Conservation (phyloP, 2,113 vertebrate genomes). For the Malurus melanocephalus region DNA sequence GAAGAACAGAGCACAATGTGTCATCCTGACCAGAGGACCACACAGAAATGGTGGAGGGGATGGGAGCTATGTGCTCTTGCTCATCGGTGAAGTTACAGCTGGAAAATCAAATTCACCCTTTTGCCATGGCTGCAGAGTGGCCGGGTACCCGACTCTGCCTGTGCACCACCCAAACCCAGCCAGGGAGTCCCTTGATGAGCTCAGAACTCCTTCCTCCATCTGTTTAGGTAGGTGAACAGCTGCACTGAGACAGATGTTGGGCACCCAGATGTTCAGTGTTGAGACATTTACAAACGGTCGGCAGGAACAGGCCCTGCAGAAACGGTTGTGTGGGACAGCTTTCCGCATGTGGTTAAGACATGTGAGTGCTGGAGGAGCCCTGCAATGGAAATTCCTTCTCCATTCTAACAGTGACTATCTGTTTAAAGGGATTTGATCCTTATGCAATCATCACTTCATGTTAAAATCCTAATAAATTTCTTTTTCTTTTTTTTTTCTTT, state of each 20-base stretch:
- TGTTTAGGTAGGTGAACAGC: background rate
- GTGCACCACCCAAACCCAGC: fast-evolving
- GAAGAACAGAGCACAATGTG: background rate
- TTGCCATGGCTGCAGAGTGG: fast-evolving
- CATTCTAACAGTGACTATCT: background rate
- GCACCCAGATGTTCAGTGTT: background rate
- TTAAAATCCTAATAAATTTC: background rate
- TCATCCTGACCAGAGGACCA: background rate
- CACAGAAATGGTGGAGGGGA: fast-evolving
- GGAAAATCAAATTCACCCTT: background rate
- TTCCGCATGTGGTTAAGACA: background rate
- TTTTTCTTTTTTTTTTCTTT: background rate
- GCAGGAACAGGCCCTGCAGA: background rate
- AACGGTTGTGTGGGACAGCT: fast-evolving
- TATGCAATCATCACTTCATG: fast-evolving
- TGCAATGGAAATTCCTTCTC: background rate
- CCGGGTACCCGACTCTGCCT: background rate
- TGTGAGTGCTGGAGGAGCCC: too few species aligned
- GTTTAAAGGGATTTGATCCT: background rate
- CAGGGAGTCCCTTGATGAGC: too few species aligned
- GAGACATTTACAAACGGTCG: fast-evolving
- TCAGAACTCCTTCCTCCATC: background rate
- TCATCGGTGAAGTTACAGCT: background rate
- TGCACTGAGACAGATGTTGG: background rate
- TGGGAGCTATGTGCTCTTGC: background rate